phyloP scores from a whole-genome alignment of 1,140 invertebrate species.

The Cydia pomonella region DNA sequence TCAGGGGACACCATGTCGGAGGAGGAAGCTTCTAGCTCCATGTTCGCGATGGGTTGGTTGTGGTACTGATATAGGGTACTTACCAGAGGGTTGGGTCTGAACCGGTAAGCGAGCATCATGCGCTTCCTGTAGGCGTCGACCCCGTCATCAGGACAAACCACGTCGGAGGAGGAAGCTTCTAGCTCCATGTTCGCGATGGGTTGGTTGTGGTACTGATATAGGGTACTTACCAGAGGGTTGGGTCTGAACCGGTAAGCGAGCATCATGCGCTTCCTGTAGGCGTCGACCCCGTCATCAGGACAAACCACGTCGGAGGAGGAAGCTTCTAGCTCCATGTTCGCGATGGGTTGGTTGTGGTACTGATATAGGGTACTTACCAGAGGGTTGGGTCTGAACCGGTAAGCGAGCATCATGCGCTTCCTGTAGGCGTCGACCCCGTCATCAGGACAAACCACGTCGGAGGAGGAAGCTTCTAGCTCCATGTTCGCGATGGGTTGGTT shows the following conservation, averaged over 20 bases:
- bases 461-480: slow-evolving; percentile 90
- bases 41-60: slow-evolving; percentile 85
- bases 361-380: not conserved
- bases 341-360: slow-evolving; percentile 81
- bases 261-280: slow-evolving; percentile 99
- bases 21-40: slow-evolving; percentile 90
- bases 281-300: slow-evolving; percentile 95
- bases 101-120: slow-evolving; percentile 99
- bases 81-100: no score
- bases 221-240: slow-evolving; percentile 94
- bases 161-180: slow-evolving; percentile 87
- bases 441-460: slow-evolving; percentile 86
- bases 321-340: slow-evolving; percentile 91
- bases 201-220: not conserved
- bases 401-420: slow-evolving; percentile 99
- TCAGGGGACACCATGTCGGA: slow-evolving; percentile 87
- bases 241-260: slow-evolving; percentile 97
- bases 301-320: slow-evolving; percentile 86
- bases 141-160: slow-evolving; percentile 91
- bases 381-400: no score
- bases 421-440: slow-evolving; percentile 98
- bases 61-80: not conserved
- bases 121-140: slow-evolving; percentile 97
- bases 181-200: slow-evolving; percentile 84
- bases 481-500: slow-evolving; percentile 61